These are phyloP conservation scores for Tetrax tetrax DNA, from an alignment of 2,113 vertebrate species.

Conservation along the genomic window DNA sequence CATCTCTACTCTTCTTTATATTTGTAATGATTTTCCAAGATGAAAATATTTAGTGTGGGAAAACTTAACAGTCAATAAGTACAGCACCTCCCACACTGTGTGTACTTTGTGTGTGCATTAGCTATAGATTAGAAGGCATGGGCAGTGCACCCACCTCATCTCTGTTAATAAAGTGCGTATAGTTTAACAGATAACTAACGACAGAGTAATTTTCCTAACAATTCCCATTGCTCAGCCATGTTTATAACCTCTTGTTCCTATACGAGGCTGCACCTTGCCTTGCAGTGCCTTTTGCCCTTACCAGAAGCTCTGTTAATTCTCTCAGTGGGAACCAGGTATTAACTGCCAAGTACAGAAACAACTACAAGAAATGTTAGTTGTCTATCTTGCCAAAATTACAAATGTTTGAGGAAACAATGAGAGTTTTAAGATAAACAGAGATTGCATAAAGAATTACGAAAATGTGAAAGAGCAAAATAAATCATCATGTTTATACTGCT, in stretches of 20 bases:
- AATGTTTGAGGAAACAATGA: conserved; percentile 59
- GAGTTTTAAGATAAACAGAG: conserved; percentile 27
- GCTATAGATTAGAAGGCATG: neutral
- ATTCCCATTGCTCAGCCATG: neutral
- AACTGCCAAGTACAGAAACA: conserved; percentile 44
- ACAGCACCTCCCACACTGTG: neutral
- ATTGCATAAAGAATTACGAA: conserved; percentile 27
- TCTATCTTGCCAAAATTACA: conserved; percentile 49
- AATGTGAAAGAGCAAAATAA: conserved; percentile 18
- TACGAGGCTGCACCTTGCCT: neutral
- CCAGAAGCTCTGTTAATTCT: neutral
- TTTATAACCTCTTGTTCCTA: neutral
- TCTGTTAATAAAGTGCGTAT: neutral
- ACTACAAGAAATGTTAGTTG: conserved; percentile 44
- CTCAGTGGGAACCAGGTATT: neutral
- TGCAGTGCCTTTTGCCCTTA: neutral
- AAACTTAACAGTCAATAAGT: neutral
- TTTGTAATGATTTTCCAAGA: neutral
- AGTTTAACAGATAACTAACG: neutral
- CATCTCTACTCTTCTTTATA: neutral
- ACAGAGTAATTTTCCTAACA: neutral
- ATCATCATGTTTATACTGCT: neutral
- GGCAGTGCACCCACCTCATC: neutral
- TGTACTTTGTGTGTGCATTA: neutral
- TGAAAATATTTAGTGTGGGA: neutral